These are phyloP conservation scores for Brachionus angularis DNA, from an alignment of 1,140 invertebrate genomes.

Conservation along the genomic window DNA sequence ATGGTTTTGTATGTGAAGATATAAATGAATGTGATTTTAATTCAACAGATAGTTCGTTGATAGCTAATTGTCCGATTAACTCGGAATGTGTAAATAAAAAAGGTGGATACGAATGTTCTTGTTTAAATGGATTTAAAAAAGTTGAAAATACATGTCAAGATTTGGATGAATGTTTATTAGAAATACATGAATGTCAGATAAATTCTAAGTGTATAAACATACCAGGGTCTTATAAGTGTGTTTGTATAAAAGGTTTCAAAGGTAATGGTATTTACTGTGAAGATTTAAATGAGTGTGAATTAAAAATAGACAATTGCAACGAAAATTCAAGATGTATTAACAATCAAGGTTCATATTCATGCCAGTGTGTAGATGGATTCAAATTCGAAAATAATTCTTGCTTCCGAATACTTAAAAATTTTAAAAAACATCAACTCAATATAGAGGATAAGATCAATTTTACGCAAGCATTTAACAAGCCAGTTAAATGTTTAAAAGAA, in stretches of 20 bases:
- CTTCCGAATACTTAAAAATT: neutral
- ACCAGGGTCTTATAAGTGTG: slow-evolving; percentile 25
- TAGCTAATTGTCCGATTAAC: slow-evolving; percentile 8
- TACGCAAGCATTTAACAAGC: no score
- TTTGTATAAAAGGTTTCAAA: slow-evolving; percentile 7
- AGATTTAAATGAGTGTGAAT: slow-evolving; percentile 34
- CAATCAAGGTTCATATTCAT: slow-evolving; percentile 8
- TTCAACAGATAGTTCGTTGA: neutral
- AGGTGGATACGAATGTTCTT: neutral
- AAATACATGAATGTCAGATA: neutral
- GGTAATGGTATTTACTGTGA: slow-evolving; percentile 32
- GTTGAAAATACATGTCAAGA: neutral
- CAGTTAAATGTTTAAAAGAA: neutral
- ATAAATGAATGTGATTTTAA: slow-evolving; percentile 7
- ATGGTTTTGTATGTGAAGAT: slow-evolving; percentile 22
- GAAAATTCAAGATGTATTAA: slow-evolving; percentile 13
- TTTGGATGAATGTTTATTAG: neutral
- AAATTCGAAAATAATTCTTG: neutral
- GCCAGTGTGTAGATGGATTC: slow-evolving; percentile 18
- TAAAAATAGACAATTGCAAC: neutral
- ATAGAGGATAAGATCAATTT: no score
- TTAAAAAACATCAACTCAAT: no score
- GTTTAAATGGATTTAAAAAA: neutral
- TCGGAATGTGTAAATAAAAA: slow-evolving; percentile 17
- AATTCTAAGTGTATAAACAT: neutral